Base-by-base conservation (phyloP, 2,888 invertebrate genomes). In the Acheta domesticus region DNA sequence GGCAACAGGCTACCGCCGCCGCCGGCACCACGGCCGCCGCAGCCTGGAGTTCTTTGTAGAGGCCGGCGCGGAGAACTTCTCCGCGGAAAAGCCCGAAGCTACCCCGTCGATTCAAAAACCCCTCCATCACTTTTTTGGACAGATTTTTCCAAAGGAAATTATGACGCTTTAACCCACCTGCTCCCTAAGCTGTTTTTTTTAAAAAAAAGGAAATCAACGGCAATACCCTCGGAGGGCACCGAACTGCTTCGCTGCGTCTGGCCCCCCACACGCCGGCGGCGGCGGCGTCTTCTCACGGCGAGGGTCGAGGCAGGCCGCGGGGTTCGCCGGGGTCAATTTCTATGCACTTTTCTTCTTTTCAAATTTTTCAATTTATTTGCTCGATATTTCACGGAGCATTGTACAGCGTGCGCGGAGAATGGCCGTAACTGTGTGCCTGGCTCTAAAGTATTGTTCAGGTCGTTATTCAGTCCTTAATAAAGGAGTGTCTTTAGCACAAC, bases 151-250 rank as follows among this genome's bases (percentile, higher is more conserved):
- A 62, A 62, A 62, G 62, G 62, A 62, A 62, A 62, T 14, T 62
- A 62, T 62, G 62, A 62, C 62, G 62, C 62, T 62, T 62, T n/a
- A n/a, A 62, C 16, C 62, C 62, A 62, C 62, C 62, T 62, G 62
- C 62, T 62, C 62, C 8, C 36, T 36, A 36, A 62, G 62, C 16
- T 19, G n/a, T 62, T n/a, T 62, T 62, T 62, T 62, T 62, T 19
- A 16, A n/a, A 62, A 62, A 62, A 62, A 62, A n/a, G 62, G 62
- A 62, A 62, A 62, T 62, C 62, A 62, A 62, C 62, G 62, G 62
- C 62, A 16, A 62, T n/a, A 12, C 16, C 12, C 62, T 3, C 62
- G 36, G 62, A 62, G 14, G 62, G 14, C 62, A 36, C 36, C 36
- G 36, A 36, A 36, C 36, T 36, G 36, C 36, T 36, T 36, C 36